A percentile compares a stretch with the other conserved stretches of the same genome.
Conservation (phyloP, 2,797 vertebrate species). For the Sorex maritimensis region DNA sequence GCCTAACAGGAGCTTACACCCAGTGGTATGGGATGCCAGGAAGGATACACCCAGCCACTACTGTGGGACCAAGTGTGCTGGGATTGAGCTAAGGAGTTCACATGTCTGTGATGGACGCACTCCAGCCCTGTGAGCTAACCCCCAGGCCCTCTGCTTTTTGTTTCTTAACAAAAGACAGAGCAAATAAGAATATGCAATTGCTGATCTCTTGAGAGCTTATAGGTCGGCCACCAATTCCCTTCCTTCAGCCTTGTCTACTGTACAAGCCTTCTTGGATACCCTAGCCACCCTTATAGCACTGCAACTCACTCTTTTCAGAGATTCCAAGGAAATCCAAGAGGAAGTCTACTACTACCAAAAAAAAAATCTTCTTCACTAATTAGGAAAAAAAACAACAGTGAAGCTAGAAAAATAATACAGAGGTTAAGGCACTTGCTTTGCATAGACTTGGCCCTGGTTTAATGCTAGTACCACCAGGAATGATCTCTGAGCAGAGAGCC, state of each 20-base stretch:
- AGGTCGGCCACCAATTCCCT: not conserved
- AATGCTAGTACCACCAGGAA: too few species aligned
- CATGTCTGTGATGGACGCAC: too few species aligned
- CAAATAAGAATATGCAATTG: constrained; percentile 11
- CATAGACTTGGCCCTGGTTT: too few species aligned
- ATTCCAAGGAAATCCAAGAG: not conserved
- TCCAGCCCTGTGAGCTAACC: too few species aligned
- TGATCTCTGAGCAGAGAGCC: too few species aligned
- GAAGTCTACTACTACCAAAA: not conserved
- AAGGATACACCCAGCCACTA: too few species aligned
- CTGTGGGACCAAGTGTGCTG: too few species aligned
- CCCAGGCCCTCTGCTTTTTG: not conserved
- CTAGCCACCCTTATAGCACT: not conserved
- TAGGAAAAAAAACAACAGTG: not conserved
- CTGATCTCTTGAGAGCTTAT: not conserved
- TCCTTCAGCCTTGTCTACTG: not conserved
- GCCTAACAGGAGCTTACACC: too few species aligned
- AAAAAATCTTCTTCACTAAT: not conserved
- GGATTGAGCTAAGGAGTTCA: too few species aligned
- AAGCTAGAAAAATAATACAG: not conserved
- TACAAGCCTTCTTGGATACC: not conserved
- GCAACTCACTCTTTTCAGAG: too few species aligned
- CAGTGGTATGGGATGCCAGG: too few species aligned
- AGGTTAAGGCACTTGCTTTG: too few species aligned
- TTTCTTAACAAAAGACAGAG: constrained; percentile 43